Percentiles rank a stretch among this genome's conserved stretches.
Conservation (phyloP, 2,888 invertebrate species). For the Aspidiotus destructor region DNA sequence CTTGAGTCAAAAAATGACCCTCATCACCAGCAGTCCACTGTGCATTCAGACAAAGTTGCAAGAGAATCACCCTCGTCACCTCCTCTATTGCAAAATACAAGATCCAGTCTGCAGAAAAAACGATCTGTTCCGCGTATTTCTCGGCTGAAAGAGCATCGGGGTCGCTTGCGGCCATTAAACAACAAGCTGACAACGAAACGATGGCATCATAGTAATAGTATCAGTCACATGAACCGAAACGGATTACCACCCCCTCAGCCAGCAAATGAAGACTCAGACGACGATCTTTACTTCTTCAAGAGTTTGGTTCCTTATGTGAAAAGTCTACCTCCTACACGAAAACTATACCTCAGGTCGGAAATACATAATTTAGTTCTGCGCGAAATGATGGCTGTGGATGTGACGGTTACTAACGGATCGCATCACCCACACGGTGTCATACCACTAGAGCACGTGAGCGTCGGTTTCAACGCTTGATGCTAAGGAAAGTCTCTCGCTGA, state of each 20-base stretch:
- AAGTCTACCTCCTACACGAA: slow-evolving; percentile 18
- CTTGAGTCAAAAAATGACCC: slow-evolving; percentile 16
- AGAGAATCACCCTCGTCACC: neutral
- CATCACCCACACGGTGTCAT: slow-evolving; percentile 9
- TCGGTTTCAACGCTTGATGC: slow-evolving; percentile 23
- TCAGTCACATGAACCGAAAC: neutral
- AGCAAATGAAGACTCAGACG: slow-evolving; percentile 14
- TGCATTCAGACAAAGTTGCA: neutral
- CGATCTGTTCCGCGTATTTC: neutral
- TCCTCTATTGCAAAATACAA: neutral
- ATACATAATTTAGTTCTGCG: slow-evolving; percentile 25
- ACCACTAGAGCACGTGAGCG: slow-evolving; percentile 25
- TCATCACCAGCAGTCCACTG: neutral
- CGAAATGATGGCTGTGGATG: slow-evolving; percentile 18
- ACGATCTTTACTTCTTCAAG: slow-evolving; percentile 28
- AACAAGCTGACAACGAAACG: neutral
- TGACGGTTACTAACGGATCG: neutral
- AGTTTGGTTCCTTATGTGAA: slow-evolving; percentile 24
- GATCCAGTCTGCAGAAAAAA: neutral
- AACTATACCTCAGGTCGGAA: slow-evolving; percentile 18
- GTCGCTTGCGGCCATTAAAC: neutral
- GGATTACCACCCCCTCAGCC: neutral
- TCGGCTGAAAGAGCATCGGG: neutral
- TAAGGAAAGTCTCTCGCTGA: slow-evolving; percentile 1
- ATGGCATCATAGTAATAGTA: too few relatives aligned